A percentile compares a stretch with the other conserved stretches of the same genome.
These are phyloP conservation scores for Aphelenchoides besseyi DNA, from an alignment of 1,140 invertebrate genomes.

Conservation along the genomic window DNA sequence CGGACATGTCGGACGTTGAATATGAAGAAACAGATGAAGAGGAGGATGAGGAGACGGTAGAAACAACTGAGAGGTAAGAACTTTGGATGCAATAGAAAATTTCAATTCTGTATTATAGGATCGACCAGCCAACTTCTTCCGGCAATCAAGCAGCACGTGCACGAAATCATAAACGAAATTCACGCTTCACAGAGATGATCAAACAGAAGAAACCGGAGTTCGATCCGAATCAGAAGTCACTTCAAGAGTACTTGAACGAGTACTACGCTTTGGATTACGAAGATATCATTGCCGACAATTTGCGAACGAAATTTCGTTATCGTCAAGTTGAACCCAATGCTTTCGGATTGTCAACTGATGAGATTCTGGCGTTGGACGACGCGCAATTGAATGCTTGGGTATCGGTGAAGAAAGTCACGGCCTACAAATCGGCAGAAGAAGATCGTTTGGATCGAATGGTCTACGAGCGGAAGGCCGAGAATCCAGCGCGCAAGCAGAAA, in stretches of 20 bases:
- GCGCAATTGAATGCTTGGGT: slow-evolving; percentile 90
- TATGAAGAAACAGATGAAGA: slow-evolving; percentile 59
- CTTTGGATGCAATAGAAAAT: too few relatives aligned
- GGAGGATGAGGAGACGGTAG: slow-evolving; percentile 59
- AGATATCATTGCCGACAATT: slow-evolving; percentile 80
- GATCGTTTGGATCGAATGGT: slow-evolving; percentile 77
- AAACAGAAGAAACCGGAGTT: slow-evolving; percentile 75
- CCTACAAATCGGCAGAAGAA: slow-evolving; percentile 72
- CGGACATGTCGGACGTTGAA: slow-evolving; percentile 38
- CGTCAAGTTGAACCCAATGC: slow-evolving; percentile 80
- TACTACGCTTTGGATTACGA: slow-evolving; percentile 91
- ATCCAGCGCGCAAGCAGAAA: slow-evolving; percentile 75
- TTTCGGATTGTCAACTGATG: slow-evolving; percentile 84
- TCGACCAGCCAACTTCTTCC: too few relatives aligned
- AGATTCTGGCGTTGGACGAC: slow-evolving; percentile 85
- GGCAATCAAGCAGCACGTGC: slow-evolving; percentile 6
- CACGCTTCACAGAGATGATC: slow-evolving; percentile 72
- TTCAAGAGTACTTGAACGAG: slow-evolving; percentile 84
- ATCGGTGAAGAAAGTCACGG: slow-evolving; percentile 82
- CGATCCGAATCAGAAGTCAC: slow-evolving; percentile 75
- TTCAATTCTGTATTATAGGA: too few relatives aligned
- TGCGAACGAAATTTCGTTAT: slow-evolving; percentile 88
- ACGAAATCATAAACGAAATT: slow-evolving; percentile 65
- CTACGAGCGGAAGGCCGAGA: slow-evolving; percentile 74
- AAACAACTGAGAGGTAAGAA: slow-evolving; percentile 16